Evolutionary conservation across 2,113 vertebrate species (phyloP), one percentile per base, ranked within the genome.

Genomic region (Anguilla japonica): DNA sequence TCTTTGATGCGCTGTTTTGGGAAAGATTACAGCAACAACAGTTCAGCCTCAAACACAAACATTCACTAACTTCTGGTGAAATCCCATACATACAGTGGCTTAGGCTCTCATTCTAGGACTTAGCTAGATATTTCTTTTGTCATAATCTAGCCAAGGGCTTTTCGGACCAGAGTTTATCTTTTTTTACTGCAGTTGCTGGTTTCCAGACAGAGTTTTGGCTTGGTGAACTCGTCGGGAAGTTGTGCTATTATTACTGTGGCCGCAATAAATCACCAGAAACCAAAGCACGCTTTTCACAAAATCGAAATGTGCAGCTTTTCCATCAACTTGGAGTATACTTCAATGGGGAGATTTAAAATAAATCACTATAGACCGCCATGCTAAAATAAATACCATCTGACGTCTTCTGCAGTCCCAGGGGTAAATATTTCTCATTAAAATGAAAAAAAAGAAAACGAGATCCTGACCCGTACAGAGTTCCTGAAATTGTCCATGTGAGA

Each of bases 291-390:
- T 79, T 87, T 43, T 41, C 41, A 83, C 60, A 18, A 67, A 71
- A 60, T 82, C 81, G 41, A 41, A 81, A 60, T n/a, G n/a, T 67
- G 11, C 39, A 53, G 50, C 57, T 46, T 82, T 50, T 46, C 50
- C 46, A 56, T 29, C 63, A 83, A 78, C 82, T 34, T n/a, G 46
- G 46, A 84, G 71, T 84, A 57, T 71, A 83, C 67, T 87, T 85
- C 29, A 71, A 79, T 5, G 20, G 67, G 81, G 71, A 83, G 67
- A 43, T 87, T 84, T 83, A 84, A 87, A 87, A 87, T 84, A 87
- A 87, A 87, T 84, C 75, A 22, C 43, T 56, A 39, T 46, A 78
- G 84, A 83, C 81, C 50, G 40, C 63, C 39, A 41, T 50, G 53
- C 16, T 18, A 79, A 46, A 84, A 87, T 75, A 87, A 87, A 87